These are phyloP conservation scores for Parus major DNA, from an alignment of 2,113 vertebrate genomes.

Conservation along the genomic window DNA sequence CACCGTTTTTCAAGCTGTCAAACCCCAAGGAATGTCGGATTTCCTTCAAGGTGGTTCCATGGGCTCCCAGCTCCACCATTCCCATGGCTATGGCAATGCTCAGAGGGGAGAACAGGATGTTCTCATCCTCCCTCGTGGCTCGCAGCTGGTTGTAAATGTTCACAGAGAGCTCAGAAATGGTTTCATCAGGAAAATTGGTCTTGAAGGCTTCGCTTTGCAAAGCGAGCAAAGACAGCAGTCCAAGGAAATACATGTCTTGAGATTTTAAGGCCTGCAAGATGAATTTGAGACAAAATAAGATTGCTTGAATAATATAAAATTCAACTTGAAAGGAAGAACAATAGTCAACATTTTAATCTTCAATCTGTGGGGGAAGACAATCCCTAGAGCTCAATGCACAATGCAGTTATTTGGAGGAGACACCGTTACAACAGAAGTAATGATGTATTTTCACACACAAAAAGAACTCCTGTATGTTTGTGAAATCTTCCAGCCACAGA, in stretches of 20 bases:
- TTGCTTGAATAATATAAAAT: not conserved
- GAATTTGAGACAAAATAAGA: not conserved
- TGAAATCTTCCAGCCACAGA: not conserved
- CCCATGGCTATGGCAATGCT: conserved; percentile 89
- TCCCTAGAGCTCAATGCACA: not conserved
- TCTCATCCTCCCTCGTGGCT: conserved; percentile 86
- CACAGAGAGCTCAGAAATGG: conserved; percentile 88
- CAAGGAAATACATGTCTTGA: conserved; percentile 80
- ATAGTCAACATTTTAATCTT: not conserved
- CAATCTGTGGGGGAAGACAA: not conserved
- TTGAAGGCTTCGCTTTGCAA: conserved; percentile 77
- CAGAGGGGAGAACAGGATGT: conserved; percentile 94
- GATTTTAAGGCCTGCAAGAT: conserved; percentile 48
- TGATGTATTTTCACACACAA: not conserved
- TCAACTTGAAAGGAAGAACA: not conserved
- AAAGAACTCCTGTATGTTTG: not conserved
- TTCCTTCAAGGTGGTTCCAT: conserved; percentile 87
- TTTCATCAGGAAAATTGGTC: conserved; percentile 82
- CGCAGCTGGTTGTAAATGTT: conserved; percentile 91
- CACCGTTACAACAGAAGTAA: not conserved
- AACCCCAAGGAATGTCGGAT: conserved; percentile 90
- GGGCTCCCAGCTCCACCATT: conserved; percentile 93
- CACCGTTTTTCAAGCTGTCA: conserved; percentile 85
- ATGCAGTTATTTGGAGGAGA: not conserved
- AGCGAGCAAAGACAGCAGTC: conserved; percentile 80